Evolutionary conservation across 2,113 vertebrate species (phyloP).

Genomic region (Phalacrocorax pelagicus): DNA sequence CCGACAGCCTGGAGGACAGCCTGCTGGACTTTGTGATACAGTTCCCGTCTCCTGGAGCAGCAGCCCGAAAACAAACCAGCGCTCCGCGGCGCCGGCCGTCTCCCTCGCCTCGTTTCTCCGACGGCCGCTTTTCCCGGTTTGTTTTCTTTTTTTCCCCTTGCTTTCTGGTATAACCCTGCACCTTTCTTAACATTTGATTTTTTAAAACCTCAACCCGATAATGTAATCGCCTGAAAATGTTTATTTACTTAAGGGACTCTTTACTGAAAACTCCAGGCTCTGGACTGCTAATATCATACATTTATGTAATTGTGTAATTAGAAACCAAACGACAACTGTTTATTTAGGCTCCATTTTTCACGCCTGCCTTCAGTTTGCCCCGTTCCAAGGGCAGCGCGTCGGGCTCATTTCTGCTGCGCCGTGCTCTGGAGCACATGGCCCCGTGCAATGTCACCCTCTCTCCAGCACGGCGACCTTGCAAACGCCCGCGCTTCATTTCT

Average conservation of each 20-base stretch:
- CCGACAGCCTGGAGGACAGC: background rate
- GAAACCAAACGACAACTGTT: constrained; percentile 63
- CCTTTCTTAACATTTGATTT: background rate
- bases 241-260: constrained; percentile 78
- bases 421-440: background rate
- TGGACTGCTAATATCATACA: constrained; percentile 72
- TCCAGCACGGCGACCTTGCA: background rate
- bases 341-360: background rate
- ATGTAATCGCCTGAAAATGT: constrained; percentile 65
- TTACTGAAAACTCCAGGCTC: constrained; percentile 74
- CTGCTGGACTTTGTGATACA: accelerated
- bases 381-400: background rate
- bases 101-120: background rate
- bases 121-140: accelerated
- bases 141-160: background rate
- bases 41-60: background rate
- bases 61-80: accelerated
- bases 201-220: constrained; percentile 29
- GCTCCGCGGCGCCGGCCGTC: background rate
- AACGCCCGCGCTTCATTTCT: background rate
- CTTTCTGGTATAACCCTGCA: background rate
- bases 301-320: constrained; percentile 75
- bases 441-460: background rate
- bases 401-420: background rate
- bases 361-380: background rate